Evolutionary conservation across 2,113 vertebrate genomes (phyloP).

Genomic region (Holacanthus passer): DNA sequence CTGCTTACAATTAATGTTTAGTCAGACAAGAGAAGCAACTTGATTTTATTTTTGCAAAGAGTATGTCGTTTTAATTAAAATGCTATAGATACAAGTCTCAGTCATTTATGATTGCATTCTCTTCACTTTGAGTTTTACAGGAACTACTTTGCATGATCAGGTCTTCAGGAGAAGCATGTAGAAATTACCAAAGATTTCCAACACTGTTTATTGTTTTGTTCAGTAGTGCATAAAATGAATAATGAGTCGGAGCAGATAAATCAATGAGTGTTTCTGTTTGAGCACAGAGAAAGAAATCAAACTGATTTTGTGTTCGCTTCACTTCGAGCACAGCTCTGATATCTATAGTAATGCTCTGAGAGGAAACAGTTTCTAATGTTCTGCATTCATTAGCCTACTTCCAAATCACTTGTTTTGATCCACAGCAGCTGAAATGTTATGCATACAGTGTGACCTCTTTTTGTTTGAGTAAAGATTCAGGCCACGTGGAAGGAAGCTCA

Average conservation of each 20-base stretch:
- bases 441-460: constrained; percentile 61
- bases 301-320: constrained; percentile 28
- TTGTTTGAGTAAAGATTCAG: constrained; percentile 47
- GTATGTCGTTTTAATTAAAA: too few relatives aligned
- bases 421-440: constrained; percentile 43
- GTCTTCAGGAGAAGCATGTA: neutral
- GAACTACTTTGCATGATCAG: constrained; percentile 14
- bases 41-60: too few relatives aligned
- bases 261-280: constrained; percentile 30
- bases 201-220: constrained; percentile 29
- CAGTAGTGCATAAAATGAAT: constrained; percentile 36
- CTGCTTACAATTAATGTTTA: too few relatives aligned
- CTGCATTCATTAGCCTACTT: constrained; percentile 71
- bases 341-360: constrained; percentile 28
- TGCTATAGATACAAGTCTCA: too few relatives aligned
- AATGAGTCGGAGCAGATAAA: constrained; percentile 36
- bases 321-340: constrained; percentile 20
- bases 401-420: constrained; percentile 60
- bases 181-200: neutral
- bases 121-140: neutral
- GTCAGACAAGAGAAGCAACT: too few relatives aligned
- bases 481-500: constrained; percentile 23
- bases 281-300: constrained; percentile 23
- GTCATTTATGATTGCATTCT: constrained; percentile 1
- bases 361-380: constrained; percentile 23